Percentiles rank a stretch among this genome's conserved stretches.
Evolutionary conservation across 2,797 vertebrate species (phyloP).

Genomic region (Myotis myotis): DNA sequence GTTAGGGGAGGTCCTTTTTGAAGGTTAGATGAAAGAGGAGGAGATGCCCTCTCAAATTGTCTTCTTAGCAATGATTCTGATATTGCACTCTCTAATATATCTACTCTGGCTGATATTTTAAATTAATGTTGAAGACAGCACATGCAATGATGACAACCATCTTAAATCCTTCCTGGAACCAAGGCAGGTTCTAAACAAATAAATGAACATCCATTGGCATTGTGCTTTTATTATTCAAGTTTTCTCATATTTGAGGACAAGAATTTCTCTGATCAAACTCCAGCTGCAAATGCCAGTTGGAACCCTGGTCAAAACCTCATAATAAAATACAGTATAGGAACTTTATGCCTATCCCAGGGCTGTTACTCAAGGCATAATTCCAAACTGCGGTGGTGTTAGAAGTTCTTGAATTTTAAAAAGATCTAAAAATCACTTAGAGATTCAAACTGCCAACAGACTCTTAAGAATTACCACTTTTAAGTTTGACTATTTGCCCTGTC

Average conservation of each 20-base stretch:
- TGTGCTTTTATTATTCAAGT: constrained; percentile 14
- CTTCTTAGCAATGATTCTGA: background rate
- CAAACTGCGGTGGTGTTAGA: constrained; percentile 54
- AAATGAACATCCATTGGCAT: background rate
- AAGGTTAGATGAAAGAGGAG: constrained; percentile 42
- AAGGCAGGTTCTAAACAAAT: constrained; percentile 48
- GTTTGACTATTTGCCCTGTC: background rate
- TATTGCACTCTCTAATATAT: background rate
- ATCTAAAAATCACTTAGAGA: constrained; percentile 42
- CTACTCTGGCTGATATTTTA: constrained; percentile 15
- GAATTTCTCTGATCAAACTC: constrained; percentile 49
- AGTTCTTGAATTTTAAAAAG: constrained; percentile 59
- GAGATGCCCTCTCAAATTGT: constrained; percentile 6
- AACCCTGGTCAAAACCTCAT: constrained; percentile 53
- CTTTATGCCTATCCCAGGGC: constrained; percentile 26
- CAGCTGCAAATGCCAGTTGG: constrained; percentile 47
- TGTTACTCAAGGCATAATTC: constrained; percentile 54
- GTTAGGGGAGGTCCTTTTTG: constrained; percentile 55
- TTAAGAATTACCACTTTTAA: constrained; percentile 22
- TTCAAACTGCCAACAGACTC: background rate
- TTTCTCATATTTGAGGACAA: constrained; percentile 46
- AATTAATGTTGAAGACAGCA: background rate
- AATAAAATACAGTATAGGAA: constrained; percentile 57
- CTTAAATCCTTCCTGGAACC: constrained; percentile 53
- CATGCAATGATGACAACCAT: background rate